A percentile compares a stretch with the other conserved stretches of the same genome.
These are phyloP conservation scores for Esperia sulphurella DNA, from an alignment of 2,888 invertebrate genomes.

Conservation along the genomic window DNA sequence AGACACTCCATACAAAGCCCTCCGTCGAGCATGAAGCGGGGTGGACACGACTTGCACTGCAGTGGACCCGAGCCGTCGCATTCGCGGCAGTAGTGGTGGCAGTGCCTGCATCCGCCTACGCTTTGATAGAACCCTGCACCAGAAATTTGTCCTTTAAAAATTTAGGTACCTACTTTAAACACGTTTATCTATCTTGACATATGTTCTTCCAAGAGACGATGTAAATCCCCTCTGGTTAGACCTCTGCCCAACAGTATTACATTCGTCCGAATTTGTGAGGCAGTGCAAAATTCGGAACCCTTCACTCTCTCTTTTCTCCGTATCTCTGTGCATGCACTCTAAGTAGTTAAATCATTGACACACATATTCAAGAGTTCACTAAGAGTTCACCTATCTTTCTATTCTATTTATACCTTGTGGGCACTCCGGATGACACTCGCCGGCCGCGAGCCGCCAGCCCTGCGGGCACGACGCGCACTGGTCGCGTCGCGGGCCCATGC, in stretches of 20 bases:
- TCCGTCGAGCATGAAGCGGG: slow-evolving; percentile 85
- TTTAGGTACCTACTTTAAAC: too few relatives aligned
- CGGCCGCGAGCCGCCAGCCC: slow-evolving; percentile 90
- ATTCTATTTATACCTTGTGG: slow-evolving; percentile 86
- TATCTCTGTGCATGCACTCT: too few relatives aligned
- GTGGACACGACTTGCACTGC: slow-evolving; percentile 86
- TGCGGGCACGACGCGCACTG: slow-evolving; percentile 91
- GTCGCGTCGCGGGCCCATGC: slow-evolving; percentile 90
- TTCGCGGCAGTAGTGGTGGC: slow-evolving; percentile 92
- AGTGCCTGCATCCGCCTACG: slow-evolving; percentile 90
- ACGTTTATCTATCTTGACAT: too few relatives aligned
- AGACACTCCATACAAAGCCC: slow-evolving; percentile 88
- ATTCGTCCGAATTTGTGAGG: too few relatives aligned
- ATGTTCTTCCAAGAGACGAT: too few relatives aligned
- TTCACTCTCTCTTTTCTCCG: too few relatives aligned
- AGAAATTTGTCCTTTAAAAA: neutral
- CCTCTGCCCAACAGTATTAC: too few relatives aligned
- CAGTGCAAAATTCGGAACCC: too few relatives aligned
- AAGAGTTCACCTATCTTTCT: too few relatives aligned
- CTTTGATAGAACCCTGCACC: slow-evolving; percentile 87
- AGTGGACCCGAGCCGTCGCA: slow-evolving; percentile 90
- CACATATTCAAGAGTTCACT: too few relatives aligned
- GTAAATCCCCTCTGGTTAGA: too few relatives aligned
- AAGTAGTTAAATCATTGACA: too few relatives aligned
- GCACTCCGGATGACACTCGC: slow-evolving; percentile 91